Evolutionary conservation across 2,888 invertebrate genomes (phyloP).

Genomic region (Drosophila aldrichi): DNA sequence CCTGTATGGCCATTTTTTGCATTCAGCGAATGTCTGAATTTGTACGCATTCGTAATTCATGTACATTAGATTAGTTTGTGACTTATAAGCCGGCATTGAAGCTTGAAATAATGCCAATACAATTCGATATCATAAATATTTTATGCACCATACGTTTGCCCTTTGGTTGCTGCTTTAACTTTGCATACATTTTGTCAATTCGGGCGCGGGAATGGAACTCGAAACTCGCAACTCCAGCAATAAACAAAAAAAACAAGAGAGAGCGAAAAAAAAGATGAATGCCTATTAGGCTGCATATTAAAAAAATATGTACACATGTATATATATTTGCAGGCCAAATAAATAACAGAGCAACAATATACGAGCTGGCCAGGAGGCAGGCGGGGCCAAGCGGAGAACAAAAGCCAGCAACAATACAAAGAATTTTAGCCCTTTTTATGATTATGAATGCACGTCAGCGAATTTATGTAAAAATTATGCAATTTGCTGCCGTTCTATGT

Average conservation of each 20-base stretch:
- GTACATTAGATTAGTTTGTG: conserved; percentile 37
- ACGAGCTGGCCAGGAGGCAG: conserved; percentile 16
- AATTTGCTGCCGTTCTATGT: conserved; percentile 80
- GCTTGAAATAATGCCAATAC: conserved; percentile 77
- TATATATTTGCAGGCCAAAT: conserved; percentile 63
- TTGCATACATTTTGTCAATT: conserved; percentile 79
- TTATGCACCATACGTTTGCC: conserved; percentile 66
- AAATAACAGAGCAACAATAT: conserved; percentile 66
- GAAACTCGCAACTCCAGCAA: background rate
- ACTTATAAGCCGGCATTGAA: conserved; percentile 68
- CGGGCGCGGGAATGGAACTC: conserved; percentile 15
- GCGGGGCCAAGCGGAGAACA: conserved; percentile 15
- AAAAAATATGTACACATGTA: conserved; percentile 38
- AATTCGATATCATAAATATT: conserved; percentile 77
- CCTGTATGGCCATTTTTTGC: conserved; percentile 30
- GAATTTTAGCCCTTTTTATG: conserved; percentile 78
- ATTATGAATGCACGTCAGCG: conserved; percentile 81
- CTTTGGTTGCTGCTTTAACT: conserved; percentile 50
- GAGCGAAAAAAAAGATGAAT: conserved; percentile 44
- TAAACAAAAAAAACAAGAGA: background rate
- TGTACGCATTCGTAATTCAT: conserved; percentile 57
- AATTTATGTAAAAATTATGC: conserved; percentile 82
- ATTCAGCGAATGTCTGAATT: conserved; percentile 39
- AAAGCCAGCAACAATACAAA: conserved; percentile 41
- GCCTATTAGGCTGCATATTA: conserved; percentile 82